Evolutionary conservation across 2,888 invertebrate genomes (phyloP), one percentile per base, ranked within the genome.

Genomic region (Onchidella celtica): DNA sequence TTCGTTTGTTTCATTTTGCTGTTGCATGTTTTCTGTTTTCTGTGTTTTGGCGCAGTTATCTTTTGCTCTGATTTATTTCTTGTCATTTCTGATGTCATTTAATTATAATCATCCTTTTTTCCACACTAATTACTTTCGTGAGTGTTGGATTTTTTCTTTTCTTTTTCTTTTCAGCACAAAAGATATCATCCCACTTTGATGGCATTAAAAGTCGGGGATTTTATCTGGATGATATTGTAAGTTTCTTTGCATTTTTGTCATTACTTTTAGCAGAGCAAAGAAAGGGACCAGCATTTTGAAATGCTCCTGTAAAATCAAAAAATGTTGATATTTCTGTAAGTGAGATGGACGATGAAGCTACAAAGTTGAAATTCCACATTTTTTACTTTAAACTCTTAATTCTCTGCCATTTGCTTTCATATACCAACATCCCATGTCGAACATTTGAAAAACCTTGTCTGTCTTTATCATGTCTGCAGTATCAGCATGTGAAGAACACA

Each of bases 191-290:
- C 11, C 34, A 74, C 36, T 40, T 74, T 57, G 59, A 74, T 14
- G 57, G 74, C 36, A 74, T 74, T 36, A 34, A n/a, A 21, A 74
- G 34, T 11, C 47, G 74, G 34, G 74, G 74, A 17, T 74, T 74
- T n/a, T 74, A 74, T 59, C 59, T 59, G 29, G 74, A 74, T 59
- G 74, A 74, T 29, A 74, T 74, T 32, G 74, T 74, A 32, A 74
- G 74, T 72, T 17, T 55, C 6, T 6, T 65, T n/a, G 27, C 32
- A 24, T 27, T 21, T 4, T 65, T 24, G 32, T 9, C 17, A 55
- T 55, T 55, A 9, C 9, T 14, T 14, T 55, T 14, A 9, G 17
- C 9, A 55, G 55, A 17, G 17, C 55, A 55, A 17, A 55, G 9
- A 17, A 55, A 55, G 9, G n/a, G n/a, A n/a, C n/a, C n/a, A n/a